Evolutionary conservation across 2,888 invertebrate species (phyloP).

Genomic region (Cerastis rubricosa): DNA sequence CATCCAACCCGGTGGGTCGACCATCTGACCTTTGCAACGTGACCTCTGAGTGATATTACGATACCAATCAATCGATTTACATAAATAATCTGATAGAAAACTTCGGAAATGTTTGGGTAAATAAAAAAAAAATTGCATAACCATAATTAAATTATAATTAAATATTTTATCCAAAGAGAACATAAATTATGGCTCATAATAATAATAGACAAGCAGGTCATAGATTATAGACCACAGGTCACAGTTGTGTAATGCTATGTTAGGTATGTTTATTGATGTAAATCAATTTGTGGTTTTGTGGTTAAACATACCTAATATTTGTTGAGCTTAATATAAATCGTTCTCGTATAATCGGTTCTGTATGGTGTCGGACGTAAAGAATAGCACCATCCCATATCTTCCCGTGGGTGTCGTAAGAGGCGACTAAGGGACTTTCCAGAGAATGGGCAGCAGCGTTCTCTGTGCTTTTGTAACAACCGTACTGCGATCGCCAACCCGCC

Average conservation of each 20-base stretch:
- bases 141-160: slow-evolving; percentile 12
- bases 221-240: slow-evolving; percentile 25
- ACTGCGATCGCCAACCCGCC: no score
- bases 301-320: not conserved
- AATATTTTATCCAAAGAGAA: slow-evolving; percentile 12
- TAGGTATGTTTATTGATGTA: slow-evolving; percentile 33
- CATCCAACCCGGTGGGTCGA: not conserved
- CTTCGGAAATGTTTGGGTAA: not conserved
- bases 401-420: no score
- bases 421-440: no score
- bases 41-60: not conserved
- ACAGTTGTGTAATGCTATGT: slow-evolving; percentile 26
- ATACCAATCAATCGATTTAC: slow-evolving; percentile 6
- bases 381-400: no score
- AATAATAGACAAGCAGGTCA: slow-evolving; percentile 18
- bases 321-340: not conserved
- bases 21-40: not conserved
- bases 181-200: slow-evolving; percentile 19
- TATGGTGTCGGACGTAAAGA: no score
- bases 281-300: slow-evolving; percentile 4
- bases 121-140: slow-evolving; percentile 43
- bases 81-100: slow-evolving; percentile 17
- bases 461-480: no score
- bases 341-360: no score
- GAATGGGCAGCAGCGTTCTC: no score